Base-by-base conservation (phyloP, 2,888 invertebrate genomes). In the Caenorhabditis auriculariae region DNA sequence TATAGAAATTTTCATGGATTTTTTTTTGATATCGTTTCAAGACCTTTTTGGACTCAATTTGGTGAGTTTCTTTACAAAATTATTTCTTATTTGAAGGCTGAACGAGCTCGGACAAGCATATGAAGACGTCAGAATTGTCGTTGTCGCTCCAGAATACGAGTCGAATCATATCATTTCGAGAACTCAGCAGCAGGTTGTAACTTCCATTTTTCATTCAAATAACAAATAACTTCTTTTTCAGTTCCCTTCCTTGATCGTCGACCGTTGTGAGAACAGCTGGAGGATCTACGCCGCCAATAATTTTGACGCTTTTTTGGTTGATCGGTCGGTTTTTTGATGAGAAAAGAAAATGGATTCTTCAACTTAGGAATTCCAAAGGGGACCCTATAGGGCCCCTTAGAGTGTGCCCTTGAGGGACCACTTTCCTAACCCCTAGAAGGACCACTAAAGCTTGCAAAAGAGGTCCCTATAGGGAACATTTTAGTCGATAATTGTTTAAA, bases 171-270 rank as follows among this genome's bases (percentile, higher is more conserved):
- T 61, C 24, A 57, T 61, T 24, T 45, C 50, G 46, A 41, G 50
- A 23, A 50, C 56, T 24, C 58, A 37, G 54, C 59, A 27, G 52
- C 56, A 43, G 44, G 52, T 56, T 23, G 15, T 29, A 7, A 27
- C 45, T 28, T 45, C 28, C 6, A 21, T 9, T 19, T 17, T 48
- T 38, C 21, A 38, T 24, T 21, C 39, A 24, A 23, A 29, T 38
- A 21, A 19, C n/a, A 17, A 39, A 26, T 24, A 17, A 26, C 15
- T 4, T 12, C 4, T 44, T 9, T 53, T 64, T 28, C 53, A 68
- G 68, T 68, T 68, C 35, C 59, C 61, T n/a, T 37, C 44, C 9
- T 53, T 68, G 4, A 50, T 53, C 53, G 48, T 68, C 37, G 56
- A 62, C n/a, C 48, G 60, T 29, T 54, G 62, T 28, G 47, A 41